phyloP scores from a whole-genome alignment of 2,888 invertebrate genomes.

The Eledona agricola region DNA sequence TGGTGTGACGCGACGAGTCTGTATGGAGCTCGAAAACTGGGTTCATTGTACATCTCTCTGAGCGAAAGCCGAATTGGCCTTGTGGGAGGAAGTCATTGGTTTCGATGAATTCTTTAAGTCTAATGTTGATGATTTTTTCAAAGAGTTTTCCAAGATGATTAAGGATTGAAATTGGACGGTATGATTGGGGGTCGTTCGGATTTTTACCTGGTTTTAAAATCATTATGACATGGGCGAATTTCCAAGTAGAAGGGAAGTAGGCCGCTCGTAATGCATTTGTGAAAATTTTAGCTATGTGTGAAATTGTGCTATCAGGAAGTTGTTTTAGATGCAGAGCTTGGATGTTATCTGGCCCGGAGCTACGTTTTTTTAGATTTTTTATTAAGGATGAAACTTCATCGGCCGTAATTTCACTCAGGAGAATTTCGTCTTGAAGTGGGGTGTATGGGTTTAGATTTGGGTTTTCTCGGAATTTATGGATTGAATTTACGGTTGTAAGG shows the following conservation, averaged over 20 bases:
- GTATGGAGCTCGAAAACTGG: conserved; percentile 24
- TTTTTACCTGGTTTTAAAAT: conserved; percentile 17
- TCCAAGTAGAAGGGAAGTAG: conserved; percentile 19
- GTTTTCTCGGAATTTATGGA: conserved; percentile 2
- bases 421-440: not conserved
- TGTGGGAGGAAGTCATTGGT: conserved; percentile 11
- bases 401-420: conserved; percentile 3
- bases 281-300: conserved; percentile 1
- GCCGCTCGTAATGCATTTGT: conserved; percentile 1
- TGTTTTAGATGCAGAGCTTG: conserved; percentile 12
- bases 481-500: conserved; percentile 1
- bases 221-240: conserved; percentile 16
- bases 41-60: conserved; percentile 4
- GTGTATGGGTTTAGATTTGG: not conserved
- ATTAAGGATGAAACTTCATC: not conserved
- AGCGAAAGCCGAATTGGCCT: conserved; percentile 22
- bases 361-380: conserved; percentile 5
- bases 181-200: conserved; percentile 3
- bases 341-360: conserved; percentile 14
- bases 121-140: conserved; percentile 17
- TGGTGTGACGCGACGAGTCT: conserved; percentile 3
- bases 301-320: conserved; percentile 2
- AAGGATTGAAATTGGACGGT: conserved; percentile 20
- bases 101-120: conserved; percentile 5
- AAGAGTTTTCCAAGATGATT: conserved; percentile 15